A percentile compares a stretch with the other conserved stretches of the same genome.
These are phyloP conservation scores for Arothron firmamentum DNA, from an alignment of 2,113 vertebrate genomes.

Conservation along the genomic window DNA sequence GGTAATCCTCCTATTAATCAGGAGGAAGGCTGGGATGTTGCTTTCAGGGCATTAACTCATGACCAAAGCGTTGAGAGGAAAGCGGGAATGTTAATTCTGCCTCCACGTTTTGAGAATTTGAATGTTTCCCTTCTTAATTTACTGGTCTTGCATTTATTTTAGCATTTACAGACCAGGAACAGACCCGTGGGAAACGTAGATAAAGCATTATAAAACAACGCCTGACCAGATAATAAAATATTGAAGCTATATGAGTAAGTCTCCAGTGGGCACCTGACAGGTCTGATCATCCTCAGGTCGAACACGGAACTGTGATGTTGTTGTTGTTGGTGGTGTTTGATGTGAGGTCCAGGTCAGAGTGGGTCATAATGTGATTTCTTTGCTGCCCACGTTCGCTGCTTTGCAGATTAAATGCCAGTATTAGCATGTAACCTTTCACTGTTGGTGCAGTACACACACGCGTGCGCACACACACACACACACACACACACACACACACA, in stretches of 20 bases:
- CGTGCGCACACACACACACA: constrained; percentile 10
- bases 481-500: constrained; percentile 6
- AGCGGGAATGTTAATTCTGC: background rate
- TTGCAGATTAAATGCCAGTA: constrained; percentile 74
- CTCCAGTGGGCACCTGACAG: too few species aligned
- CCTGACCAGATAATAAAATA: background rate
- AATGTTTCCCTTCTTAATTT: too few species aligned
- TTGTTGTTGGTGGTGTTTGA: constrained; percentile 18
- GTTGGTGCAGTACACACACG: background rate
- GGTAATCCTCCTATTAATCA: constrained; percentile 22
- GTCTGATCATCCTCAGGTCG: constrained; percentile 11
- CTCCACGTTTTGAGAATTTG: too few species aligned
- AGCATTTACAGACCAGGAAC: too few species aligned
- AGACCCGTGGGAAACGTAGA: background rate
- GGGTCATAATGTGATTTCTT: constrained; percentile 53
- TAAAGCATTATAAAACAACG: background rate
- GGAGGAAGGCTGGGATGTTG: constrained; percentile 5
- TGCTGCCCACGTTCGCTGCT: constrained; percentile 58
- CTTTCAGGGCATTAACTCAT: constrained; percentile 29
- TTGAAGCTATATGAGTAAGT: too few species aligned
- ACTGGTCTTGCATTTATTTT: too few species aligned
- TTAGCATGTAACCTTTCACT: constrained; percentile 76
- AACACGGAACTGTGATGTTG: background rate
- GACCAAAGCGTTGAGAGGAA: background rate
- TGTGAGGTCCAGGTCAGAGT: constrained; percentile 29